These are phyloP conservation scores for Antigone vipio DNA, from an alignment of 2,113 vertebrate species.

Conservation along the genomic window DNA sequence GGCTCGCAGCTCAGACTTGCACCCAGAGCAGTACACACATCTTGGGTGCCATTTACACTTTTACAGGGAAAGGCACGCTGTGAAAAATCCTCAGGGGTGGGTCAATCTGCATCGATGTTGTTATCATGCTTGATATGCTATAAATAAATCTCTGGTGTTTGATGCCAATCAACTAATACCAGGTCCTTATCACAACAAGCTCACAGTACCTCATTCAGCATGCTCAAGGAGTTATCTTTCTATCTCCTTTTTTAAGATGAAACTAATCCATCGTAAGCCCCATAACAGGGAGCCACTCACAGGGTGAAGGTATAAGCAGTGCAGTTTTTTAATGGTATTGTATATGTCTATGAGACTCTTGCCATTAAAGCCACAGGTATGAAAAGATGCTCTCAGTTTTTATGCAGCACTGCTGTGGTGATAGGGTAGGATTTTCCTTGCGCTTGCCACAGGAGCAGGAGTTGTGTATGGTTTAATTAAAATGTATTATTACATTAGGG, in stretches of 20 bases:
- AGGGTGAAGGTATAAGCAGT: neutral
- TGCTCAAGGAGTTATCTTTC: constrained; percentile 6
- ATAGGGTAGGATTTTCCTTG: neutral
- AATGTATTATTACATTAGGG: neutral
- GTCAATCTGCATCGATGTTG: neutral
- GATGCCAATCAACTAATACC: neutral
- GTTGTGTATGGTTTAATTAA: neutral
- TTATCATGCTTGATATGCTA: neutral
- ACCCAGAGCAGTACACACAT: neutral
- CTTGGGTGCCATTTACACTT: neutral
- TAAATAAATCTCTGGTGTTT: neutral
- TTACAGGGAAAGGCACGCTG: neutral
- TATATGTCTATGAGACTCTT: neutral
- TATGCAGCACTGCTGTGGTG: neutral
- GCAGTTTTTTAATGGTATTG: neutral
- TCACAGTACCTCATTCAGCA: neutral
- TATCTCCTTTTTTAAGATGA: neutral
- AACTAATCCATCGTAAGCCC: constrained; percentile 24
- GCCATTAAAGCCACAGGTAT: neutral
- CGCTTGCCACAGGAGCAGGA: neutral
- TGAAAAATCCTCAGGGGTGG: neutral
- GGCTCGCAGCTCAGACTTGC: neutral
- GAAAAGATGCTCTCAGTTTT: neutral
- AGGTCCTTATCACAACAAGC: constrained; percentile 1
- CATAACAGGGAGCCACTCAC: constrained; percentile 5